Percentiles rank a stretch among this genome's conserved stretches.
These are phyloP conservation scores for Nemotelus pantherinus DNA, from an alignment of 2,888 invertebrate genomes.

Conservation along the genomic window DNA sequence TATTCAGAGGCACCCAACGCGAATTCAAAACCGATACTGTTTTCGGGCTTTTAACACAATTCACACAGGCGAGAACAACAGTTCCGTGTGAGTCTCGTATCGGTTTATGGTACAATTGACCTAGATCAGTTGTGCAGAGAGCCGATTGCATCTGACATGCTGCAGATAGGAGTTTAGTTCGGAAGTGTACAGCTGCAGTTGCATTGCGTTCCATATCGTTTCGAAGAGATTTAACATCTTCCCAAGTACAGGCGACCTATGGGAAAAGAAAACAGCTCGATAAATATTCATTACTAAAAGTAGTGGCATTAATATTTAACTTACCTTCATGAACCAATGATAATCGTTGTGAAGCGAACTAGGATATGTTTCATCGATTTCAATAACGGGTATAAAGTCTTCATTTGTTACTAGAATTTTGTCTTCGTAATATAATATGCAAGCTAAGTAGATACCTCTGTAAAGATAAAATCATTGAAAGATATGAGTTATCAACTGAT, in stretches of 20 bases:
- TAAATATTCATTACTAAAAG: neutral
- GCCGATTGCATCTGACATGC: slow-evolving; percentile 93
- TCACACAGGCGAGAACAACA: slow-evolving; percentile 88
- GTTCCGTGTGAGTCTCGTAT: slow-evolving; percentile 89
- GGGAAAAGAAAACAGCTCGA: slow-evolving; percentile 40
- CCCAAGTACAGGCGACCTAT: slow-evolving; percentile 94
- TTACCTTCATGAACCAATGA: slow-evolving; percentile 96
- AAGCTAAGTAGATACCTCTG: slow-evolving; percentile 94
- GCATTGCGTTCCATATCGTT: slow-evolving; percentile 94
- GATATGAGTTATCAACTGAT: slow-evolving; percentile 6
- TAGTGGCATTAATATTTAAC: slow-evolving; percentile 26
- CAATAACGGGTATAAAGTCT: slow-evolving; percentile 95
- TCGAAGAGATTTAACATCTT: slow-evolving; percentile 90
- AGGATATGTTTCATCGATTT: slow-evolving; percentile 95
- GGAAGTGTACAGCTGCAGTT: slow-evolving; percentile 89
- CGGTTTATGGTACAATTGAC: slow-evolving; percentile 93
- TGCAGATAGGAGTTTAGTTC: slow-evolving; percentile 91
- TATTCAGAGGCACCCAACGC: slow-evolving; percentile 89
- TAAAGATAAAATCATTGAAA: slow-evolving; percentile 55
- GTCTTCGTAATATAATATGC: slow-evolving; percentile 94
- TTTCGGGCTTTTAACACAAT: slow-evolving; percentile 74
- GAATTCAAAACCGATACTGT: slow-evolving; percentile 89
- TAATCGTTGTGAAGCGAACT: slow-evolving; percentile 92
- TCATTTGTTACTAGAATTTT: slow-evolving; percentile 96
- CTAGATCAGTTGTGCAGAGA: slow-evolving; percentile 90